Percentiles rank a stretch among this genome's conserved stretches.
These are phyloP conservation scores for Epizoanthus scotinus DNA, from an alignment of 92 coral and sea anemone species.

Conservation along the genomic window DNA sequence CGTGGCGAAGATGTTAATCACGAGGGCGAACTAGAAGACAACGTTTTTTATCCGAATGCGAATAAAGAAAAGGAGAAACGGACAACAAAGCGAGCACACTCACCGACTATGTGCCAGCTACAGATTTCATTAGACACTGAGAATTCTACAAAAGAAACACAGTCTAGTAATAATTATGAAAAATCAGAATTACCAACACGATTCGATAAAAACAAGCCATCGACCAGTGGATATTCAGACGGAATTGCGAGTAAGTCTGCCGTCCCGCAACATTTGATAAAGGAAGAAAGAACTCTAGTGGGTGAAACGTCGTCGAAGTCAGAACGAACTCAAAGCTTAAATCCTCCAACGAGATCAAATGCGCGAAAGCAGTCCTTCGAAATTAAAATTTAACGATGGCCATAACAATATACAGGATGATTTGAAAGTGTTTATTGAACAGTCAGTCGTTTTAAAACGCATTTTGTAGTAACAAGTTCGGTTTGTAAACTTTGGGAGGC, in stretches of 20 bases:
- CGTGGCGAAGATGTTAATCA: neutral
- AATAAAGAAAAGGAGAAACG: neutral
- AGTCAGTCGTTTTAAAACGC: no score
- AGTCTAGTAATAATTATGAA: neutral
- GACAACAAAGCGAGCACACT: neutral
- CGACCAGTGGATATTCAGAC: constrained; percentile 14
- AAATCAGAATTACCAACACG: neutral
- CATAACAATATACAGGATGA: neutral
- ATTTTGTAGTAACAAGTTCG: no score
- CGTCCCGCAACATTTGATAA: neutral
- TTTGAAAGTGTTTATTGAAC: neutral
- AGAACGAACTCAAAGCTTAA: neutral
- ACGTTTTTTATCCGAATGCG: neutral
- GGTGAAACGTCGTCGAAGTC: neutral
- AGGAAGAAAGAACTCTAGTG: neutral
- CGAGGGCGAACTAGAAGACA: neutral
- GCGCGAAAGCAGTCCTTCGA: neutral
- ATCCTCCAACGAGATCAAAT: neutral
- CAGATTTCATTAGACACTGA: constrained; percentile 5
- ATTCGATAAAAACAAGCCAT: constrained; percentile 25
- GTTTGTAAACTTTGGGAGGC: neutral
- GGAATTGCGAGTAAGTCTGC: neutral
- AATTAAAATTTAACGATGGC: constrained; percentile 16
- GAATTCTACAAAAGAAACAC: neutral
- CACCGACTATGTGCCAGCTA: constrained; percentile 6